A percentile compares a stretch with the other conserved stretches of the same genome.
These are phyloP conservation scores for Drosophila nigricruria DNA, from an alignment of 2,888 invertebrate genomes.

Conservation along the genomic window DNA sequence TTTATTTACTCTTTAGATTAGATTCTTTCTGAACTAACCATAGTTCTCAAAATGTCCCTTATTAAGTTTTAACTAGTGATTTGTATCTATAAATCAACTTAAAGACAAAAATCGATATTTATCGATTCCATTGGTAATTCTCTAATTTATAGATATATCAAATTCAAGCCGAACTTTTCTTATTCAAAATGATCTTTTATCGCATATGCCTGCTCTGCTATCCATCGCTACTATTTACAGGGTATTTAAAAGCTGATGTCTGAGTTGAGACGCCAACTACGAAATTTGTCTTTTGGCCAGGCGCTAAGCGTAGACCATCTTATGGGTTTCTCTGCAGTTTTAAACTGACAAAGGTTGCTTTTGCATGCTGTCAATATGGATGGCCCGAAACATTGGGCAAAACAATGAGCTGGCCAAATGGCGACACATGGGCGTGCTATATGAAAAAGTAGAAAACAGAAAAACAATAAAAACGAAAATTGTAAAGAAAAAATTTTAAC, in stretches of 20 bases:
- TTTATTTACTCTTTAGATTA: too few species aligned
- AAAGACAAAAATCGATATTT: neutral
- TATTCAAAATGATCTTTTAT: neutral
- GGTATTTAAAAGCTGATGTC: neutral
- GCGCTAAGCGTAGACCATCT: slow-evolving; percentile 34
- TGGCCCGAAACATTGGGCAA: slow-evolving; percentile 31
- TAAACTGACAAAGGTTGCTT: slow-evolving; percentile 3
- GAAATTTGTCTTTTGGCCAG: neutral
- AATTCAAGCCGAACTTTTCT: neutral
- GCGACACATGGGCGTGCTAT: slow-evolving; percentile 11
- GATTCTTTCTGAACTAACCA: too few species aligned
- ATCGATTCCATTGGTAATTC: neutral
- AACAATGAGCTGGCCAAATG: slow-evolving; percentile 38
- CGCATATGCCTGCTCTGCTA: neutral
- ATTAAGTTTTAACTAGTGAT: too few species aligned
- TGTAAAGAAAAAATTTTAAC: slow-evolving; percentile 12
- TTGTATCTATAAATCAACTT: too few species aligned
- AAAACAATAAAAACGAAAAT: slow-evolving; percentile 3
- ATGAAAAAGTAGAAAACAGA: neutral
- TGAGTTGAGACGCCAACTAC: neutral
- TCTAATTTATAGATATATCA: neutral
- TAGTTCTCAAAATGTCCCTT: too few species aligned
- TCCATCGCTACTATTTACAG: neutral
- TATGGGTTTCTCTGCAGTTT: slow-evolving; percentile 2
- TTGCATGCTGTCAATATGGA: slow-evolving; percentile 35